Base-by-base conservation (phyloP, 2,888 invertebrate species). In the Drosophila koepferae region DNA sequence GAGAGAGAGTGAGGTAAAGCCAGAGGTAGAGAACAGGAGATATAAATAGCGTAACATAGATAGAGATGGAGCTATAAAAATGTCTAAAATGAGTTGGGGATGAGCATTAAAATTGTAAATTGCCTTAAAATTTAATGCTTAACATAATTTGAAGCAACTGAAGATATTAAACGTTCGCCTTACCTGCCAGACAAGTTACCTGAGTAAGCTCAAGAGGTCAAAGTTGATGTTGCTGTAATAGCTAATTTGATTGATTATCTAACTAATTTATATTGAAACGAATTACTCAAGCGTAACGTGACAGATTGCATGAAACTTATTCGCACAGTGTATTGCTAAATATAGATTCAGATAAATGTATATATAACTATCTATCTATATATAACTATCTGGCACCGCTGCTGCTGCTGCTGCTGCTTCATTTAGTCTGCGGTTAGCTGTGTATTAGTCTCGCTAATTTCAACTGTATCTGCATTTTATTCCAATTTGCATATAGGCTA, bases 401-500 rank as follows among this genome's bases (percentile, higher is more conserved):
- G 49, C 63, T 18, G 18, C 44, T 46, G 14, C 31, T 10, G n/a
- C 49, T 12, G 49, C 34, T 49, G 56, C 66, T 43, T 74, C 64
- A 62, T 67, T 75, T 60, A 63, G 41, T 23, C 31, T 55, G 67
- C 41, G 77, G 72, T 75, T 64, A 46, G 62, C 48, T 70, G 51
- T 31, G 72, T 53, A 68, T 80, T 72, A 69, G 74, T 43, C 36
- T 46, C 60, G 51, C 69, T 80, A 73, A 77, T 74, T 77, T 80
- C 28, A 41, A 36, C 48, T 64, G 58, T 56, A 65, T 64, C 77
- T 72, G 68, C 44, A 56, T 80, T 73, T 70, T 54, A 69, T 69
- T 68, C 40, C 68, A 79, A 81, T 79, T 79, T 83, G 73, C 68
- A 81, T 81, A 63, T 62, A 40, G 36, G 61, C 85, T 68, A 69